Conservation (phyloP, 1,140 invertebrate genomes). For the Vanessa atalanta region DNA sequence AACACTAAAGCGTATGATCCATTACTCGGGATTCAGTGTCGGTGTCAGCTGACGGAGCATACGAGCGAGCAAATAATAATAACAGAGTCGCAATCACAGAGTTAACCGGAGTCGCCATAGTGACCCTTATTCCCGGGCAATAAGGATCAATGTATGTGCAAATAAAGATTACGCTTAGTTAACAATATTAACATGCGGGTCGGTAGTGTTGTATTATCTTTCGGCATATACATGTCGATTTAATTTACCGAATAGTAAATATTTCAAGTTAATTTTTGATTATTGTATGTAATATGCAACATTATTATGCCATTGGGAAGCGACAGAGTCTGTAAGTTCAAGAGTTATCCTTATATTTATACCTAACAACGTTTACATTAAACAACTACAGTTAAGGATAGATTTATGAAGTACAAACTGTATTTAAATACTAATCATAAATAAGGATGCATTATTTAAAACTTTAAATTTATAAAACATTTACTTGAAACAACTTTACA, state of each 20-base stretch:
- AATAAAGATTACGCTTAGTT: slow-evolving; percentile 43
- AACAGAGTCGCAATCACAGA: slow-evolving; percentile 11
- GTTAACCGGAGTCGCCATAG: slow-evolving; percentile 8
- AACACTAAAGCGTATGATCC: slow-evolving; percentile 8
- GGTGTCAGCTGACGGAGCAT: slow-evolving; percentile 44
- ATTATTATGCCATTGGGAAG: too few species aligned
- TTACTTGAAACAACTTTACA: background rate
- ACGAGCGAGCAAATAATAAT: slow-evolving; percentile 37
- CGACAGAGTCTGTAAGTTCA: too few species aligned
- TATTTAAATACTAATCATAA: too few species aligned
- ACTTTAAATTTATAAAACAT: background rate
- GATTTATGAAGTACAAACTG: too few species aligned
- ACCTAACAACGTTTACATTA: too few species aligned
- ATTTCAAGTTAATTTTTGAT: background rate
- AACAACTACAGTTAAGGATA: too few species aligned
- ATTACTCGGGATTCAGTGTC: slow-evolving; percentile 17
- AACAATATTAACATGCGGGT: slow-evolving; percentile 60
- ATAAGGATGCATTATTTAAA: background rate
- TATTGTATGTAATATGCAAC: background rate
- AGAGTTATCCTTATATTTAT: too few species aligned
- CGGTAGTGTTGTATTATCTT: slow-evolving; percentile 34
- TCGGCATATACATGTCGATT: slow-evolving; percentile 38
- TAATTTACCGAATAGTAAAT: background rate
- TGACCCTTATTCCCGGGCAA: slow-evolving; percentile 41
- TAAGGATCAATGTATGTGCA: slow-evolving; percentile 43